Base-by-base conservation (phyloP, 2,888 invertebrate species). In the Lasioglossum villosulum region DNA sequence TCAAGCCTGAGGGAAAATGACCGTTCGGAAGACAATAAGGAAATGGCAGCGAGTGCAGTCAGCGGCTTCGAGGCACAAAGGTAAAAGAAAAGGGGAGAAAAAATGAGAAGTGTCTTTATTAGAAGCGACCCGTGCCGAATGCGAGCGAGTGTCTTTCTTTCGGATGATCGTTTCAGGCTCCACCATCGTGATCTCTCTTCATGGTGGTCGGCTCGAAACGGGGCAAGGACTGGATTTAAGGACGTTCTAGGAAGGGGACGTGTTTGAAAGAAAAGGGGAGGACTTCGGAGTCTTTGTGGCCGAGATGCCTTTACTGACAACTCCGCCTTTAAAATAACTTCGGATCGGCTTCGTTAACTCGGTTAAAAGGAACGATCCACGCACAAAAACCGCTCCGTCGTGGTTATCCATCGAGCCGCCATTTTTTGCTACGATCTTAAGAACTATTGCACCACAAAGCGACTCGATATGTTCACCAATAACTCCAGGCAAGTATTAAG, bases 41-140 rank as follows among this genome's bases (percentile, higher is more conserved):
- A 73, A 56, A 78, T 70, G 39, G 56, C 27, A 82, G 48, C 52
- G 56, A 56, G 73, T 10, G 78, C 42, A 37, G 59, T 10, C 56
- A 68, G 71, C 63, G 78, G 68, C 42, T 76, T 76, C 14, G 39
- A 39, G 23, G 12, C 5, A 80, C 71, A 84, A 86, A 78, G 70
- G 30, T 42, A 14, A 34, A 14, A 52, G 19, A 83, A 73, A 68
- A 70, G 34, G 34, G 14, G 63, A 5, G 73, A 59, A 74, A 78
- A 78, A 48, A 78, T 94, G 95, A 95, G 92, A 92, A 93, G 95
- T 95, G 94, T 94, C 95, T 95, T 93, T 94, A 94, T 95, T 94
- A 94, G 90, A 93, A 88, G 88, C 84, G 90, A 88, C 75, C 91
- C 89, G 91, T 90, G 88, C 90, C 92, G 93, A 94, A 94, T 94